These are phyloP conservation scores for Chymomyza fuscimana DNA, from an alignment of 2,888 invertebrate genomes.

Conservation along the genomic window DNA sequence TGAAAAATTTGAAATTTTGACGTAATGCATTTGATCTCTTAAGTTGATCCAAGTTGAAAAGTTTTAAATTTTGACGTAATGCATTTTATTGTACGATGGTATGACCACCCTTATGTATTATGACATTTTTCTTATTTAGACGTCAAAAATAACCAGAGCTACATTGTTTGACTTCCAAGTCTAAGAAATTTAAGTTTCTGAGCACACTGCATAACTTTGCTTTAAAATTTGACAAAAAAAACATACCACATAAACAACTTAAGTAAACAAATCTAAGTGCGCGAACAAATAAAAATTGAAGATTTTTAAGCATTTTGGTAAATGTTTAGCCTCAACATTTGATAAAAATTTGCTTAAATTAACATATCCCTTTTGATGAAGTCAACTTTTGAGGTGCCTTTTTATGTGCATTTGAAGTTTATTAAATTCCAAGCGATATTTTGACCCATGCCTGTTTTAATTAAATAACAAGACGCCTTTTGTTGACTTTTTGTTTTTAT, in stretches of 20 bases:
- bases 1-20: no score
- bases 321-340: neutral
- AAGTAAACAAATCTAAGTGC: conserved; percentile 39
- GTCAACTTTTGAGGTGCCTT: neutral
- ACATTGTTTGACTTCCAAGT: no score
- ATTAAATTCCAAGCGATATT: conserved; percentile 18
- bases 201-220: conserved; percentile 23
- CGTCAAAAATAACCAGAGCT: no score
- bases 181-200: no score
- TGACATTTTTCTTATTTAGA: no score
- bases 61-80: no score
- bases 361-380: conserved; percentile 14
- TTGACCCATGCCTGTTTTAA: conserved; percentile 25
- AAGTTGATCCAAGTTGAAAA: no score
- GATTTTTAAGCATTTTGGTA: neutral
- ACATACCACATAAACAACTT: conserved; percentile 12
- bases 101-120: no score
- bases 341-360: conserved; percentile 22
- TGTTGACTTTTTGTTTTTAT: neutral
- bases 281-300: conserved; percentile 7
- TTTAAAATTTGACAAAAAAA: conserved; percentile 24
- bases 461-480: conserved; percentile 26
- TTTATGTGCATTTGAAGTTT: neutral
- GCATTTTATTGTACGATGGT: no score
- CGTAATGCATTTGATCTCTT: no score